Percentiles rank a stretch among this genome's conserved stretches.
Conservation (phyloP, 2,888 invertebrate genomes). For the Rosalia funebris region DNA sequence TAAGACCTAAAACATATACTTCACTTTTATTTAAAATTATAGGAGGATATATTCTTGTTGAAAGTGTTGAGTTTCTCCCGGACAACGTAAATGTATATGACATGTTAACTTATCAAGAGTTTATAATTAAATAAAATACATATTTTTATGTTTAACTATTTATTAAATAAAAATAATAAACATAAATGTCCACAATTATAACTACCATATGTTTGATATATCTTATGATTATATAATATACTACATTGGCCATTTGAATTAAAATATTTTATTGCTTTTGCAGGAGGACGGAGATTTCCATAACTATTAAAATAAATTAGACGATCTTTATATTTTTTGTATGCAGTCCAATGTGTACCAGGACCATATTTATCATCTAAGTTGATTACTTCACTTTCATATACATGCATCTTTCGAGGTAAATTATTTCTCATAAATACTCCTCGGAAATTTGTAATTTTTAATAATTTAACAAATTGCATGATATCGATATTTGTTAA, state of each 20-base stretch:
- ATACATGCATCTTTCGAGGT: slow-evolving; percentile 4
- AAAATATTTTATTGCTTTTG: too few species aligned
- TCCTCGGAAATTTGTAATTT: background rate
- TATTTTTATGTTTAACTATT: background rate
- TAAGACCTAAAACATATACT: too few species aligned
- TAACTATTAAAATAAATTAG: too few species aligned
- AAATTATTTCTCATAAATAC: slow-evolving; percentile 20
- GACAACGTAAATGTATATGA: slow-evolving; percentile 2
- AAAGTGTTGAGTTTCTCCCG: too few species aligned
- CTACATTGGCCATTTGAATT: too few species aligned
- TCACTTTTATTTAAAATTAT: slow-evolving; percentile 7
- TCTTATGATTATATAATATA: too few species aligned
- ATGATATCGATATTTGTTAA: background rate
- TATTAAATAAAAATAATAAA: background rate
- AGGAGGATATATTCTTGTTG: background rate
- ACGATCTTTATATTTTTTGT: too few species aligned
- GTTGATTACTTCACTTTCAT: slow-evolving; percentile 17
- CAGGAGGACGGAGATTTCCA: too few species aligned
- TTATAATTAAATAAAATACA: background rate
- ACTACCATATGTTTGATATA: slow-evolving; percentile 3
- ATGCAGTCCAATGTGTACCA: too few species aligned
- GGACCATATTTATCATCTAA: too few species aligned
- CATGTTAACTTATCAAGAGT: background rate
- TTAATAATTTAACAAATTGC: background rate
- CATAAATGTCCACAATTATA: slow-evolving; percentile 3